Percentiles rank a stretch among this genome's conserved stretches.
These are phyloP conservation scores for Nemotelus pantherinus DNA, from an alignment of 2,888 invertebrate genomes.

Conservation along the genomic window DNA sequence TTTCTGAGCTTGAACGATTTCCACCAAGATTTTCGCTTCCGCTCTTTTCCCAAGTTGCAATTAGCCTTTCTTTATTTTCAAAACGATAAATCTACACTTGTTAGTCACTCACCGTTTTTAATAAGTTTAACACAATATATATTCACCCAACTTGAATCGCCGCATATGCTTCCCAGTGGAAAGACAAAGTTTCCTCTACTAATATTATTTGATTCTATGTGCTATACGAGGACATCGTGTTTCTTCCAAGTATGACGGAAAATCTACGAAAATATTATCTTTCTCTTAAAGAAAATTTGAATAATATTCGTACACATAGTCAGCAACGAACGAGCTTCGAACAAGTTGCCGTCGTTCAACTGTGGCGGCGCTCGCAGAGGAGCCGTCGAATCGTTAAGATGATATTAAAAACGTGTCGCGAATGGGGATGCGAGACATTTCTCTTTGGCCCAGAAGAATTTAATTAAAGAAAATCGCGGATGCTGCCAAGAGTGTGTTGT, in stretches of 20 bases:
- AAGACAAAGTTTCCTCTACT: too few species aligned
- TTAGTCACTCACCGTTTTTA: too few species aligned
- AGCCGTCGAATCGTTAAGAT: not conserved
- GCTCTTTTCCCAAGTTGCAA: too few species aligned
- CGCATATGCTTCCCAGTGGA: too few species aligned
- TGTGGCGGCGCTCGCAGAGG: not conserved
- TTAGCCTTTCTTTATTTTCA: too few species aligned
- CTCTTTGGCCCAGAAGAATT: constrained; percentile 10
- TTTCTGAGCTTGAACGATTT: too few species aligned
- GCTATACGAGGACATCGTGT: too few species aligned
- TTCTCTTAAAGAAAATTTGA: not conserved
- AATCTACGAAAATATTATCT: not conserved
- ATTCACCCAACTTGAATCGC: too few species aligned
- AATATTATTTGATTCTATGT: too few species aligned
- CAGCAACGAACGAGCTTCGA: not conserved
- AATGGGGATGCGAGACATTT: constrained; percentile 33
- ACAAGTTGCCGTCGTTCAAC: not conserved
- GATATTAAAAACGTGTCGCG: constrained; percentile 42
- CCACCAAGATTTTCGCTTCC: too few species aligned
- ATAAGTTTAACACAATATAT: too few species aligned
- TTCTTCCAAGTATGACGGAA: not conserved
- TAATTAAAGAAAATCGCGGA: constrained; percentile 38
- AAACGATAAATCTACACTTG: too few species aligned
- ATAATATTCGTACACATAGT: not conserved
- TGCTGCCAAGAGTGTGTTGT: not conserved